Evolutionary conservation across 1,140 invertebrate genomes (phyloP), one percentile per base, ranked within the genome.

Genomic region (Drosophila albomicans): DNA sequence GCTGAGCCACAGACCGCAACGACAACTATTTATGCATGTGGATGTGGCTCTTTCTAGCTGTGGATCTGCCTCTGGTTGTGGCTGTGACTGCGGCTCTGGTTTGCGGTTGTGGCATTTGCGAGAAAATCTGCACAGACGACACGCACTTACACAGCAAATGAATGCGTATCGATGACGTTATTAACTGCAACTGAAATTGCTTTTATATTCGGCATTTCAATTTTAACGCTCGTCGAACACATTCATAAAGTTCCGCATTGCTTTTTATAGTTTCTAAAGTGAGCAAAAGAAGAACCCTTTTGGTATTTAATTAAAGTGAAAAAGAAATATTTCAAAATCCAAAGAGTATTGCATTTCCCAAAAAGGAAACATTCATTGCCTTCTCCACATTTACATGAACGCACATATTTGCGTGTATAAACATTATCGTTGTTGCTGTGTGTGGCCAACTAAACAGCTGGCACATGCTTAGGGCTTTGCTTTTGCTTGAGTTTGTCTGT

Each of bases 11-110:
- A 51, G 67, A 77, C 68, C 73, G 62, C 81, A 85, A 69, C 56
- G 67, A 51, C 63, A 85, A 76, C 70, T 82, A 82, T 79, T 85
- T 85, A 86, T 78, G 74, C 1, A 8, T 13, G 38, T 49, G 25
- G 25, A n/a, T 52, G 54, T 58, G 48, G 28, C 45, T 49, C 56
- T n/a, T 25, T 28, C 6, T 59, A 38, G 6, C 13, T 41, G 38
- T 28, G 56, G 56, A 25, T 51, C 16, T 28, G 57, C 5, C 32
- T 38, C 8, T 56, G 52, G 13, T n/a, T 57, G 28, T 58, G 58
- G 25, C 25, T 54, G 38, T 20, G 45, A n/a, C 35, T 54, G 48
- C n/a, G 46, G 58, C 58, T 16, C 45, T 48, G 5, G 28, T n/a
- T 20, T 28, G 15, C 1, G 46, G 25, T 52, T 54, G 70, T 51